A percentile compares a stretch with the other conserved stretches of the same genome.
Conservation (phyloP, 2,888 invertebrate genomes). For the Nemurella pictetii region DNA sequence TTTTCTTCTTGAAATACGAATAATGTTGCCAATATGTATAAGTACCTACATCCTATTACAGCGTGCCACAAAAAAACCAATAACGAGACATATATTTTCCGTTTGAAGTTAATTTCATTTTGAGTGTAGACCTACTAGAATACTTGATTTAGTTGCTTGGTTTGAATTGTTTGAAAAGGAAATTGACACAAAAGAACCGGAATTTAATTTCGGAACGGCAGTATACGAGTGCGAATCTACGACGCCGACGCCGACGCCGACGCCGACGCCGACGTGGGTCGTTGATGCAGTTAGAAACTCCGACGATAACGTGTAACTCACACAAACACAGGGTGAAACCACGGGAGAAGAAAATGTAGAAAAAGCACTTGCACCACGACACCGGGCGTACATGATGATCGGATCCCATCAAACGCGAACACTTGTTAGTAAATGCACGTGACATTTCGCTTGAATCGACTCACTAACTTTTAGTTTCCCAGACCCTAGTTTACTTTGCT, state of each 20-base stretch:
- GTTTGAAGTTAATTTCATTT: not conserved
- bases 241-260: not conserved
- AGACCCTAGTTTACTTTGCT: not conserved
- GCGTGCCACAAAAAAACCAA: not conserved
- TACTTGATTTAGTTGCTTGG: conserved; percentile 9
- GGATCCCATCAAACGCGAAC: not conserved
- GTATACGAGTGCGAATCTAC: not conserved
- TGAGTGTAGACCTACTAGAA: not conserved
- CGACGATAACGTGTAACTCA: not conserved
- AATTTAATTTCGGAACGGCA: conserved; percentile 23
- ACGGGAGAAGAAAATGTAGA: not conserved
- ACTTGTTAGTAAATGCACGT: not conserved
- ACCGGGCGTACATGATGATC: not conserved
- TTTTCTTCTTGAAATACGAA: too few relatives aligned
- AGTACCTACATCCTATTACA: too few relatives aligned
- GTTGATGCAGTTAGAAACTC: not conserved
- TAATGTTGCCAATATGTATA: too few relatives aligned
- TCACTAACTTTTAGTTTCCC: not conserved
- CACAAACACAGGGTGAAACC: not conserved
- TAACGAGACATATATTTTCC: not conserved
- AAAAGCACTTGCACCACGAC: not conserved
- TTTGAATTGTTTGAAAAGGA: conserved; percentile 23
- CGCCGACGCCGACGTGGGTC: not conserved
- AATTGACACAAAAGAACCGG: conserved; percentile 22
- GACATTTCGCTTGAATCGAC: not conserved